Conservation (phyloP, 2,888 invertebrate species). For the Mimumesa dahlbomi region DNA sequence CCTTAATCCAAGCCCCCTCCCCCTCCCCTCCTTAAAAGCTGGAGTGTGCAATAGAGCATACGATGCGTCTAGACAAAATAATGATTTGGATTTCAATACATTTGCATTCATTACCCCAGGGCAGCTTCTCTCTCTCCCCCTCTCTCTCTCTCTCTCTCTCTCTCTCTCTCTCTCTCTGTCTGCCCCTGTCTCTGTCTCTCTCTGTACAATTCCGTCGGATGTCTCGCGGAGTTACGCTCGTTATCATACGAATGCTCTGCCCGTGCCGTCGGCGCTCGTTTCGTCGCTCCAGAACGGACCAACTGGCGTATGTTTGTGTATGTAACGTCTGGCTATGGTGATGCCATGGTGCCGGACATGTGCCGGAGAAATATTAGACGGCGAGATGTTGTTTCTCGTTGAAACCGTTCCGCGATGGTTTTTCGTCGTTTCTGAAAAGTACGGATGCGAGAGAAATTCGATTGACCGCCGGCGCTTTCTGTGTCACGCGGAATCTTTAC, state of each 20-base stretch:
- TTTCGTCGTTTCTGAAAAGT: no score
- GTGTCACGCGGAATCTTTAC: no score
- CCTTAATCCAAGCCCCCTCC: slow-evolving; percentile 30
- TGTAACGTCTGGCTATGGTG: no score
- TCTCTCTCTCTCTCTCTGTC: slow-evolving; percentile 18
- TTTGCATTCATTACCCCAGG: slow-evolving; percentile 76
- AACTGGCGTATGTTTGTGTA: no score
- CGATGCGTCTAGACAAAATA: slow-evolving; percentile 79
- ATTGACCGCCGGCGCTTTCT: slow-evolving; percentile 21
- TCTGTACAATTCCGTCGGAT: slow-evolving; percentile 50
- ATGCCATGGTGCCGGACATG: slow-evolving; percentile 45
- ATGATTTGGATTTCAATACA: slow-evolving; percentile 79
- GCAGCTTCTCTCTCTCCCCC: slow-evolving; percentile 33
- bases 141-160: slow-evolving; percentile 16
- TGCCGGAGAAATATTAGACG: no score
- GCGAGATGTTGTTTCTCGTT: no score
- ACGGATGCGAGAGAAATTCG: no score
- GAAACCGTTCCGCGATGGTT: no score
- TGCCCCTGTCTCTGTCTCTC: slow-evolving; percentile 30
- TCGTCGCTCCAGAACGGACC: slow-evolving; percentile 56
- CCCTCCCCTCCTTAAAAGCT: slow-evolving; percentile 45
- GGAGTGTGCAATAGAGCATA: slow-evolving; percentile 72
- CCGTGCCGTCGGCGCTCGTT: slow-evolving; percentile 63
- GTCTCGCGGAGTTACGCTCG: slow-evolving; percentile 70
- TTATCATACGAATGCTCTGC: slow-evolving; percentile 74